Evolutionary conservation across 2,888 invertebrate genomes (phyloP).

Genomic region (Agonopterix arenella): DNA sequence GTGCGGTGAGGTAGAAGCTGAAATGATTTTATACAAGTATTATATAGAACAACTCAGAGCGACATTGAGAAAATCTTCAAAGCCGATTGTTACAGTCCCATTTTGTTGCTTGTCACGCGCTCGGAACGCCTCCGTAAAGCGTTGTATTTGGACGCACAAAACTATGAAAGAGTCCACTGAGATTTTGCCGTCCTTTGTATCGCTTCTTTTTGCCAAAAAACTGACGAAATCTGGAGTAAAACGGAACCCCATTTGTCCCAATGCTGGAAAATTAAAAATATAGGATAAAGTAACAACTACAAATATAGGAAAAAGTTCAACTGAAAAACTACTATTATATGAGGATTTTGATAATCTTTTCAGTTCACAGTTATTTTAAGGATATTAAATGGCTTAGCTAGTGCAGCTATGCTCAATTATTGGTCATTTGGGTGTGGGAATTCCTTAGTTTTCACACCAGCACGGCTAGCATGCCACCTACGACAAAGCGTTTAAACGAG

Average conservation of each 20-base stretch:
- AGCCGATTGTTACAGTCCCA: conserved; percentile 89
- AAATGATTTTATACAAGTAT: conserved; percentile 7
- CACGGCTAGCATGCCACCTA: too few relatives aligned
- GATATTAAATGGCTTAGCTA: too few relatives aligned
- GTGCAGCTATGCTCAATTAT: too few relatives aligned
- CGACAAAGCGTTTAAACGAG: too few relatives aligned
- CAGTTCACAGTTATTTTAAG: too few relatives aligned
- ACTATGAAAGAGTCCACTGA: conserved; percentile 94
- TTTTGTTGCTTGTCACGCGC: conserved; percentile 86
- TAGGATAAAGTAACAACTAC: background rate
- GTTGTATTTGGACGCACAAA: conserved; percentile 91
- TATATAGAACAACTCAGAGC: conserved; percentile 84
- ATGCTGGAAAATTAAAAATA: conserved; percentile 69
- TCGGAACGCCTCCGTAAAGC: conserved; percentile 92
- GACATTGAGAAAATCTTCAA: conserved; percentile 93
- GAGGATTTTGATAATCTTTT: too few relatives aligned
- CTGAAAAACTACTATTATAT: too few relatives aligned
- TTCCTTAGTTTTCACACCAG: too few relatives aligned
- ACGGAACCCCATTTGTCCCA: conserved; percentile 92
- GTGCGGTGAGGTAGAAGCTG: conserved; percentile 1
- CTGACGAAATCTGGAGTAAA: conserved; percentile 87
- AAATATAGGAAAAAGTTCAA: background rate
- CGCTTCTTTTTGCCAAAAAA: conserved; percentile 83
- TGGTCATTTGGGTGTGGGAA: too few relatives aligned
- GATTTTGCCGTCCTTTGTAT: conserved; percentile 78